A percentile compares a stretch with the other conserved stretches of the same genome.
These are phyloP conservation scores for Drosophila tristis DNA, from an alignment of 1,140 invertebrate genomes.

Conservation along the genomic window DNA sequence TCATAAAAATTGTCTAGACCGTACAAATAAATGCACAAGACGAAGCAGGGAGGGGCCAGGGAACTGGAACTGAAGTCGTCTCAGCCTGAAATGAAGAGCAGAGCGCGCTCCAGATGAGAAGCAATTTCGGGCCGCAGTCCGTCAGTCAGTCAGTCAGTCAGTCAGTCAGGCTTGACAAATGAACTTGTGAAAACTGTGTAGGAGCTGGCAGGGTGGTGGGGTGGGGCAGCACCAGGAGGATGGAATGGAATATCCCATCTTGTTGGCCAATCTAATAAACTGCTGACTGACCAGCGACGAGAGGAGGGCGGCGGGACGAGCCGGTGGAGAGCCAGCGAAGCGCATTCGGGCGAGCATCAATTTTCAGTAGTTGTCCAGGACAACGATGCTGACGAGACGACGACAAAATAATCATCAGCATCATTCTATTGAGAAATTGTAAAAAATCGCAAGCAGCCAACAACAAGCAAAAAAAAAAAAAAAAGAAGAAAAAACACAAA, in stretches of 20 bases:
- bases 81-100: too few relatives aligned
- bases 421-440: slow-evolving; percentile 54
- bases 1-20: slow-evolving; percentile 62
- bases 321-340: slow-evolving; percentile 18
- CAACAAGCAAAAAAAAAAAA: too few relatives aligned
- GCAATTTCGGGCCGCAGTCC: slow-evolving; percentile 20
- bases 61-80: neutral
- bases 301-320: neutral
- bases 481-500: neutral
- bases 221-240: too few relatives aligned
- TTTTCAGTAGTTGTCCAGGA: slow-evolving; percentile 75
- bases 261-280: too few relatives aligned
- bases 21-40: slow-evolving; percentile 12
- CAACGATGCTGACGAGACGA: slow-evolving; percentile 41
- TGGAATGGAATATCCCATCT: too few relatives aligned
- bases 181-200: slow-evolving; percentile 35
- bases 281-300: neutral
- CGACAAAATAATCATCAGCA: slow-evolving; percentile 61
- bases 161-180: slow-evolving; percentile 61
- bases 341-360: slow-evolving; percentile 59
- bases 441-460: slow-evolving; percentile 48
- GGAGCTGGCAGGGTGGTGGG: neutral
- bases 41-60: neutral
- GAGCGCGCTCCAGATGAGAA: slow-evolving; percentile 19
- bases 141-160: slow-evolving; percentile 26